Base-by-base conservation (phyloP, 2,113 vertebrate genomes). In the Polyodon spathula region DNA sequence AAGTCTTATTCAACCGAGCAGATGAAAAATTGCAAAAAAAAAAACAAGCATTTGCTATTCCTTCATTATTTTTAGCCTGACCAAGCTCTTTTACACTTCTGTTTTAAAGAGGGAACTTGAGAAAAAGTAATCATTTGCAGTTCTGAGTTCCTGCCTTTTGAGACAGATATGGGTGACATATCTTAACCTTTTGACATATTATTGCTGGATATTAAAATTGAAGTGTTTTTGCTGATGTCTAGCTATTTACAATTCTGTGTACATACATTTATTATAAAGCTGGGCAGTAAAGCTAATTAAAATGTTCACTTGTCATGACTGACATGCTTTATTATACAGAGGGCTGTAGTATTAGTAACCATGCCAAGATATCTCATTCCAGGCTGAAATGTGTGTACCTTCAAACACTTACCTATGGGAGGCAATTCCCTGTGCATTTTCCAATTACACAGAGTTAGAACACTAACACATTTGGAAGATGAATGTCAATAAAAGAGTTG, bases 401-500 rank as follows among this genome's bases (percentile, higher is more conserved):
- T 17, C 11, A 55, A 50, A 55, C 9, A 55, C 37, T 8, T 55
- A 7, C 37, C 53, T 55, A 55, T 11, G 53, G 53, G 53, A 55
- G 16, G 15, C 37, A 37, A 37, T 1, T 38, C 53, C 53, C 53
- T 7, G 37, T 17, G 6, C 5, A 55, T 6, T 4, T 8, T 55
- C 4, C n/a, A 8, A 16, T 17, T 53, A 55, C 17, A 55, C 17
- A 16, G 9, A 17, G 53, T 55, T 55, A 55, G 17, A 27, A 9
- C n/a, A 8, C 53, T 37, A 38, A 37, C 17, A 5, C 8, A 16
- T 55, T 27, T 8, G n/a, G 37, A 55, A 55, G 37, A 41, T 1
- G 44, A 62, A 66, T 14, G 40, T 63, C 56, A 61, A 61, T 62
- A 66, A 71, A 68, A 66, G 67, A 69, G 69, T 54, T 63, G 55